Base-by-base conservation (phyloP, 2,113 vertebrate genomes). In the Heliornis fulica region DNA sequence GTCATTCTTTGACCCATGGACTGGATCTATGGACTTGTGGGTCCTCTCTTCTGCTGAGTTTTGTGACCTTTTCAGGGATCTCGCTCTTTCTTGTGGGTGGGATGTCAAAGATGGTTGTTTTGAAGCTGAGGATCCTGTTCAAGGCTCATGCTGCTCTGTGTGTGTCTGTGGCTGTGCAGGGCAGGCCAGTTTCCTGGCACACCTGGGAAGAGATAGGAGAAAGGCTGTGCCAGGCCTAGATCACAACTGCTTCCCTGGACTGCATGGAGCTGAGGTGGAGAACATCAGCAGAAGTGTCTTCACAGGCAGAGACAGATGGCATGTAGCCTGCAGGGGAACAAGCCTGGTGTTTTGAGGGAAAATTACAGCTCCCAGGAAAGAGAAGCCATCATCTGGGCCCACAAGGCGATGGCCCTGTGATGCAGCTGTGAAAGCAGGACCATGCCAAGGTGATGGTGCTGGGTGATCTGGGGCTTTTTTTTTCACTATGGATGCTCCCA, bases 351-450 rank as follows among this genome's bases (percentile, higher is more conserved):
- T 15, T 17, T 28, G 36, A 82, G 38, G 10, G 14, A 29, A 91
- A 69, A 65, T 1, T 6, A 9, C 6, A 31, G 12, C 16, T 82
- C 34, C 54, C 8, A 40, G 32, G 40, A 7, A 83, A 5, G 7
- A 41, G 11, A 4, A 5, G 3, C 19, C 23, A 11, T 56, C 46
- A 40, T 25, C 25, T 2, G 2, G 23, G 7, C 5, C 21, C 36
- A 61, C 5, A 23, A 19, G 18, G 3, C 28, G 87, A 57, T 5
- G 13, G 17, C 5, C 19, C 23, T 0, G 0, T 3, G 18, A 34
- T 26, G 31, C 18, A 66, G 45, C 16, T 89, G 40, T 48, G 36
- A 17, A 70, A 65, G 16, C 9, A 64, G 29, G 20, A 45, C 18
- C 7, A 23, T 46, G 41, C 11, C 51, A 56, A 74, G 13, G 23